Percentiles rank a stretch among this genome's conserved stretches.
Conservation (phyloP, 1,140 invertebrate genomes). For the Papilio machaon region DNA sequence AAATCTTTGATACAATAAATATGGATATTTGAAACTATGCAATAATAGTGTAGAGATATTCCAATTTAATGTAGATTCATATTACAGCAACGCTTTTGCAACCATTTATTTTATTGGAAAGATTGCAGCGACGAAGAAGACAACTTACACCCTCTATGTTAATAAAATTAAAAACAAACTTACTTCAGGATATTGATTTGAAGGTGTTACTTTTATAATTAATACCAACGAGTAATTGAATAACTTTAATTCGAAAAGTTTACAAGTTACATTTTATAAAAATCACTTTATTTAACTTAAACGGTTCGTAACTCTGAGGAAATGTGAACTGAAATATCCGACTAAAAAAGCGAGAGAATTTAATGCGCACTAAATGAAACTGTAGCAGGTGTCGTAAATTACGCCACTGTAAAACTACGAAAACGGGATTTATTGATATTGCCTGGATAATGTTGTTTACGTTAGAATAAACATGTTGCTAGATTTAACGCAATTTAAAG, state of each 20-base stretch:
- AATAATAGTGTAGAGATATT: background rate
- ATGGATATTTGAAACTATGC: background rate
- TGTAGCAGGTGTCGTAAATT: conserved; percentile 31
- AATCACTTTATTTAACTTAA: conserved; percentile 18
- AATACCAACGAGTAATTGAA: background rate
- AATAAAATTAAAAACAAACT: no score
- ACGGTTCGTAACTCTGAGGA: conserved; percentile 9
- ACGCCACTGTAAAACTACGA: conserved; percentile 24
- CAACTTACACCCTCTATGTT: no score
- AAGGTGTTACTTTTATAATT: background rate
- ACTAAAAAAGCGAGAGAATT: conserved; percentile 32
- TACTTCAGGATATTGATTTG: no score
- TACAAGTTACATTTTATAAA: background rate
- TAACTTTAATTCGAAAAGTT: conserved; percentile 2
- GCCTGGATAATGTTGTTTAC: conserved; percentile 26
- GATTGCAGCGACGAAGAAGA: no score
- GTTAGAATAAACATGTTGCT: conserved; percentile 19
- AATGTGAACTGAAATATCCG: conserved; percentile 27
- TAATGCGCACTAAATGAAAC: conserved; percentile 36
- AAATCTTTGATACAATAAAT: background rate
- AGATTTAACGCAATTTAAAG: conserved; percentile 4
- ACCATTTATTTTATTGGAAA: no score
- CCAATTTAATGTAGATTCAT: no score
- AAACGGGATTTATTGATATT: conserved; percentile 34
- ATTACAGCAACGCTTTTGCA: no score